Conservation (phyloP, 2,888 invertebrate genomes). For the Mellilla xanthometata region DNA sequence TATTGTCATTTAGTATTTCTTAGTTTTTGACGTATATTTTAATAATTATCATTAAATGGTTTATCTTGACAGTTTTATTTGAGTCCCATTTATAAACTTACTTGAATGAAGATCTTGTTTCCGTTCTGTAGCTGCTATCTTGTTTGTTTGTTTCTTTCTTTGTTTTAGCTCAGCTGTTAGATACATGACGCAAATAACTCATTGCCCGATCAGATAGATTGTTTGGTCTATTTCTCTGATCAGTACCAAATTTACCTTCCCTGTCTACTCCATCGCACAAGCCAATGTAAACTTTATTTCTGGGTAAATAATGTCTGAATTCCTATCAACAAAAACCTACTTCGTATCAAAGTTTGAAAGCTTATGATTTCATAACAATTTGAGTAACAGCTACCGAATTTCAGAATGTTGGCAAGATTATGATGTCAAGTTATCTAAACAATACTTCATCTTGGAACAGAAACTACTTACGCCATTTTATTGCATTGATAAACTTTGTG, state of each 20-base stretch:
- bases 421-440: constrained; percentile 5
- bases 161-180: too few relatives aligned
- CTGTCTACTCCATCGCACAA: background rate
- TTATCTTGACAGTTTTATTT: too few relatives aligned
- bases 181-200: constrained; percentile 28
- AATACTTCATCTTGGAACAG: constrained; percentile 3
- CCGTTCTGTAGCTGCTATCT: too few relatives aligned
- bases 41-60: too few relatives aligned
- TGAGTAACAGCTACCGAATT: constrained; percentile 27
- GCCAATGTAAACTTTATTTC: background rate
- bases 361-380: constrained; percentile 32
- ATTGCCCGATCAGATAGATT: constrained; percentile 24
- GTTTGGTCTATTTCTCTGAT: constrained; percentile 37
- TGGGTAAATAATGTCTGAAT: background rate
- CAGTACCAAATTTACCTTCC: constrained; percentile 3
- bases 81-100: too few relatives aligned
- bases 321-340: background rate
- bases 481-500: too few relatives aligned
- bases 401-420: constrained; percentile 18
- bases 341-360: constrained; percentile 14
- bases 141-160: too few relatives aligned
- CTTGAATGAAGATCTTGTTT: too few relatives aligned
- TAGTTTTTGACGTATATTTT: too few relatives aligned
- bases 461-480: background rate
- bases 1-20: too few relatives aligned